Evolutionary conservation across 1,140 invertebrate genomes (phyloP), one percentile per base, ranked within the genome.

Genomic region (Plectrocnemia conspersa): DNA sequence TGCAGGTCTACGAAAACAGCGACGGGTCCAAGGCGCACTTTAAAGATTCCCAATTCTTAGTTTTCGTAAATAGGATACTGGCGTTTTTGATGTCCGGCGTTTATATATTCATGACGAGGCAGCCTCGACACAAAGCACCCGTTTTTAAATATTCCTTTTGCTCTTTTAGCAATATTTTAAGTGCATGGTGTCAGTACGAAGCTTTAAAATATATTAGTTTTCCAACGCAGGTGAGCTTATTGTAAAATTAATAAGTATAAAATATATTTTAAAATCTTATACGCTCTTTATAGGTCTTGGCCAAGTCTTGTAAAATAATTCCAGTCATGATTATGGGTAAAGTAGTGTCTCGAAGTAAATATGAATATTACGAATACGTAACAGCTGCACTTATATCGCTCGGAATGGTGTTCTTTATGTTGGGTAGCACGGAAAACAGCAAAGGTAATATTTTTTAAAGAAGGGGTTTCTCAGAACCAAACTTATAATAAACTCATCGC

Each of bases 151-250:
- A 98, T 76, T 89, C 89, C 0, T 98, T 88, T 75, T 93, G 93
- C 68, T 96, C 95, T 0, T 84, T 99, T 62, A 97, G 93, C 13
- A 99, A 99, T 73, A 93, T 98, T 54, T 85, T 99, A 81, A 97
- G 94, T 68, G 95, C 93, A 32, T 99, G 96, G 96, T 98, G 93
- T 73, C 97, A 99, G 73, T 99, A 99, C 68, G 97, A 99, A 76
- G 96, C 96, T 16, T 76, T 99, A 2, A 99, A 98, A 73, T 99
- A 89, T 76, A 92, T 99, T 60, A 96, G 88, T 65, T 99, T 99
- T 73, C 96, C 96, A 2, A 94, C 93, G 33, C 96, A 98, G 79
- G 89, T 93, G 59, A 63, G 58, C 42, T 53, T 29, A 29, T 29
- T 29, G 6, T 29, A 13, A 19, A 7, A 11, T 35, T 44, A 27